These are phyloP conservation scores for Sciurus carolinensis DNA, from an alignment of 2,797 vertebrate species.

Conservation along the genomic window DNA sequence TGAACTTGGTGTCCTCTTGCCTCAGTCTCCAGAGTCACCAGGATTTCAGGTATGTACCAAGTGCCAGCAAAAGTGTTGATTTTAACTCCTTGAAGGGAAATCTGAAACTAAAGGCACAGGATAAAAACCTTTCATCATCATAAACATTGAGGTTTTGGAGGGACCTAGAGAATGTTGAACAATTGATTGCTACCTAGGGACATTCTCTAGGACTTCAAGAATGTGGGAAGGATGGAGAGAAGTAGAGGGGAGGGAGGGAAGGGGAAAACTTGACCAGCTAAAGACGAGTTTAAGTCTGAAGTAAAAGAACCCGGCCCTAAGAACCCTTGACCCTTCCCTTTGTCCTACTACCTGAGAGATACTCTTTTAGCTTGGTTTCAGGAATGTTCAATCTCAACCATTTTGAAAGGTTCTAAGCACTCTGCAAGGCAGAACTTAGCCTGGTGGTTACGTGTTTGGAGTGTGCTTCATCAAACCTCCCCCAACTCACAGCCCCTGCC, in stretches of 20 bases:
- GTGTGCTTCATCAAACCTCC: neutral
- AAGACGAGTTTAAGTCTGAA: conserved; percentile 35
- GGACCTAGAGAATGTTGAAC: conserved; percentile 34
- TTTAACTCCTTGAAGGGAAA: conserved; percentile 45
- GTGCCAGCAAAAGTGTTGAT: neutral
- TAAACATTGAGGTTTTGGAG: conserved; percentile 51
- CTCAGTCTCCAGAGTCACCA: too few relatives aligned
- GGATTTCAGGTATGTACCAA: too few relatives aligned
- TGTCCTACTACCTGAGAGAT: neutral
- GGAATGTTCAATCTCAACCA: neutral
- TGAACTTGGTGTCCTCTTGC: too few relatives aligned
- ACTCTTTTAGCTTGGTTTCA: conserved; percentile 29
- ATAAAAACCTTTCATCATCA: conserved; percentile 24
- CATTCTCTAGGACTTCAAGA: conserved; percentile 45
- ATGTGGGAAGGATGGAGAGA: neutral
- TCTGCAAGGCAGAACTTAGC: neutral
- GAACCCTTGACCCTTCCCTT: neutral
- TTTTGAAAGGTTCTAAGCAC: conserved; percentile 48
- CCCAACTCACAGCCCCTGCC: neutral
- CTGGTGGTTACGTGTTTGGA: neutral
- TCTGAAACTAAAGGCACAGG: conserved; percentile 26
- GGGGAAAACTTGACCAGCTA: neutral
- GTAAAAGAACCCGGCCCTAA: neutral
- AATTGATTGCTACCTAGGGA: conserved; percentile 2
- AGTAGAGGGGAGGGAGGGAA: neutral